These are phyloP conservation scores for Hanleya hanleyi DNA, from an alignment of 2,888 invertebrate species.

Conservation along the genomic window DNA sequence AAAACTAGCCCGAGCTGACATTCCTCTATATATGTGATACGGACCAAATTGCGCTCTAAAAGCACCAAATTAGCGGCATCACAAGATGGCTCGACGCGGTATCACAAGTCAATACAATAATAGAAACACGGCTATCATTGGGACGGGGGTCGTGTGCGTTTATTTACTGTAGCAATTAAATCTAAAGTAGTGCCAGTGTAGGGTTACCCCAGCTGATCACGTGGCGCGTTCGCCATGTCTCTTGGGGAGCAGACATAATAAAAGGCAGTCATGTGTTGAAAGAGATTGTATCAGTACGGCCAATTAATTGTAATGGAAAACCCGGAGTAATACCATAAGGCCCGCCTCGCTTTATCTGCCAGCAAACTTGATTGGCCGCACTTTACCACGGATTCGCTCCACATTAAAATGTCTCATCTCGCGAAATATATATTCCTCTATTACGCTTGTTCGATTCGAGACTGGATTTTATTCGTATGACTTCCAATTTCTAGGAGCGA, in stretches of 20 bases:
- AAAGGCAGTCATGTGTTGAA: background rate
- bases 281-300: background rate
- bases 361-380: background rate
- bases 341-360: background rate
- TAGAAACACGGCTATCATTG: background rate
- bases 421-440: too few species aligned
- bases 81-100: too few species aligned
- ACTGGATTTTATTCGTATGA: too few species aligned
- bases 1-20: too few species aligned
- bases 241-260: background rate
- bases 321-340: background rate
- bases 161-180: constrained; percentile 1
- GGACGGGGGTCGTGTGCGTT: background rate
- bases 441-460: too few species aligned
- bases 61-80: too few species aligned
- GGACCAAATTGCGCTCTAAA: too few species aligned
- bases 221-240: background rate
- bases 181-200: background rate
- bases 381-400: too few species aligned
- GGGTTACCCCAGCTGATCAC: background rate
- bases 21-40: too few species aligned
- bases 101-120: background rate
- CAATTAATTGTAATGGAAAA: background rate
- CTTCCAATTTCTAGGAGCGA: too few species aligned
- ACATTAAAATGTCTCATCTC: too few species aligned